A percentile compares a stretch with the other conserved stretches of the same genome.
phyloP scores from a whole-genome alignment of 1,140 invertebrate species.

The Dinoponera quadriceps region DNA sequence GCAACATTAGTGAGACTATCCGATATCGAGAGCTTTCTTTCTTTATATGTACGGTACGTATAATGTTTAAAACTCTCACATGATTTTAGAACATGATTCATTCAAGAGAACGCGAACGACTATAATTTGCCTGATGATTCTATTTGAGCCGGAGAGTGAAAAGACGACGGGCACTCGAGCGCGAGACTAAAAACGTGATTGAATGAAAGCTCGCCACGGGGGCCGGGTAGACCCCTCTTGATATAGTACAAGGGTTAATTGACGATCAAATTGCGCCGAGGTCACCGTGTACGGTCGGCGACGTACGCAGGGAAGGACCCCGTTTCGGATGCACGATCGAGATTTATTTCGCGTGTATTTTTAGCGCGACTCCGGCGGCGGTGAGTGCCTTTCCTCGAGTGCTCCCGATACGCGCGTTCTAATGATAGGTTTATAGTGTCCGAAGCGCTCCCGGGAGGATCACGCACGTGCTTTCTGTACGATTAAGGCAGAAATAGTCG shows the following conservation, averaged over 20 bases:
- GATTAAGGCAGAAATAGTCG: background rate
- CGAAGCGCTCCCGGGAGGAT: background rate
- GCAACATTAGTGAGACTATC: too few relatives aligned
- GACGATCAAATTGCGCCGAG: conserved; percentile 60
- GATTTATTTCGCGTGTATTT: conserved; percentile 52
- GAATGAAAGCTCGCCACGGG: conserved; percentile 45
- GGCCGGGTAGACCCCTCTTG: conserved; percentile 46
- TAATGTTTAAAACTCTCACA: too few relatives aligned
- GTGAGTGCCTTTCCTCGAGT: conserved; percentile 31
- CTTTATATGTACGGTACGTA: too few relatives aligned
- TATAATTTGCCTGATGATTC: conserved; percentile 14
- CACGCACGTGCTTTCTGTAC: conserved; percentile 5
- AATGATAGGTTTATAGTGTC: conserved; percentile 39
- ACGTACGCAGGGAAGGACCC: background rate
- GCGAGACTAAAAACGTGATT: conserved; percentile 29
- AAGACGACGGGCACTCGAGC: conserved; percentile 33
- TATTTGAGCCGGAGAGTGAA: conserved; percentile 33
- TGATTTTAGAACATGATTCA: too few relatives aligned
- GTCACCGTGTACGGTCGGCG: conserved; percentile 16
- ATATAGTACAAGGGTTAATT: conserved; percentile 54
- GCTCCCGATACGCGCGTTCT: conserved; percentile 24
- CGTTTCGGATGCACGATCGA: conserved; percentile 45
- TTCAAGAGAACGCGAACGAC: background rate
- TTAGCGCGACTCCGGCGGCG: conserved; percentile 19
- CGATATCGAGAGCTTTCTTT: too few relatives aligned